Percentiles rank a stretch among this genome's conserved stretches.
phyloP scores from a whole-genome alignment of 2,888 invertebrate genomes.

The Julus scanicus region DNA sequence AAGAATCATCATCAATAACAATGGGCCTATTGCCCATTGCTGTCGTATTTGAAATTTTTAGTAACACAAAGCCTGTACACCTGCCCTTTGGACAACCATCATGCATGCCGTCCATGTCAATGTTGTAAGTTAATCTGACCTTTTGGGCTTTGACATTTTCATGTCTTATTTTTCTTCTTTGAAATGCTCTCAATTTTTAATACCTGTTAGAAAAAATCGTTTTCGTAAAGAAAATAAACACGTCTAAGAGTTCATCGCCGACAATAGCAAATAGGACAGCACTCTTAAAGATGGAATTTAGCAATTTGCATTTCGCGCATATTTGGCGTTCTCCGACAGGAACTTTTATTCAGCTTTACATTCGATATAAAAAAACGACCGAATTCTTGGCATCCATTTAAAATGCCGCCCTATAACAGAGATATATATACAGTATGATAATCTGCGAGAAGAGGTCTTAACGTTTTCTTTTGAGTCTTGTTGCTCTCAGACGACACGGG shows the following conservation, averaged over 20 bases:
- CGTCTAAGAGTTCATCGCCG: background rate
- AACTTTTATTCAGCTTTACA: background rate
- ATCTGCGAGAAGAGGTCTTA: conserved; percentile 40
- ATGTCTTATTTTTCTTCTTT: background rate
- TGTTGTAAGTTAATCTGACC: background rate
- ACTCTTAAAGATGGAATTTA: background rate
- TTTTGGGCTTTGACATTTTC: background rate
- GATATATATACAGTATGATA: background rate
- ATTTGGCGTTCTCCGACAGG: conserved; percentile 27
- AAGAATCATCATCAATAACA: too few relatives aligned
- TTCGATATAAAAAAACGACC: background rate
- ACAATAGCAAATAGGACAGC: conserved; percentile 12
- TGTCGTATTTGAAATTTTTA: background rate
- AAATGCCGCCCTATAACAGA: conserved; percentile 8
- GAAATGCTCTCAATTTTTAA: background rate
- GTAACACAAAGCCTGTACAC: background rate
- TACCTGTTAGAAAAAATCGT: background rate
- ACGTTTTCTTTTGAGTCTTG: conserved; percentile 16
- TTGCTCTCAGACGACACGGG: background rate
- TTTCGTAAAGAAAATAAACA: conserved; percentile 26
- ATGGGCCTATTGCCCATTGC: background rate
- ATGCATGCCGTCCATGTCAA: background rate
- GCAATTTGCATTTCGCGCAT: conserved; percentile 32
- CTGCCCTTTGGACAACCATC: background rate
- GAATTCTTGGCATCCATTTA: conserved; percentile 37